phyloP scores from a whole-genome alignment of 2,113 vertebrate species.

The Sprattus sprattus region DNA sequence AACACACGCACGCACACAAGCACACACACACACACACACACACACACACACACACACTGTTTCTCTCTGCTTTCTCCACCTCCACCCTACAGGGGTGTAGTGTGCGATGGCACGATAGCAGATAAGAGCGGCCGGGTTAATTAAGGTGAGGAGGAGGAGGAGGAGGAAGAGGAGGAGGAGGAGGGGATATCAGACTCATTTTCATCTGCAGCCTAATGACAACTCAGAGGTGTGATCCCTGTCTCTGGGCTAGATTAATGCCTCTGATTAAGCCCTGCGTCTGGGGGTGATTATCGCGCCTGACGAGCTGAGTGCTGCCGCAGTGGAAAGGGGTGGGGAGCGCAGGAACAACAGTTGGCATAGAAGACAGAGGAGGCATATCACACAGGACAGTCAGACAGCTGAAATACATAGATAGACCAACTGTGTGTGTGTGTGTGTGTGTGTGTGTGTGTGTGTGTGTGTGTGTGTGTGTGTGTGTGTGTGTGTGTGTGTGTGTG shows the following conservation, averaged over 20 bases:
- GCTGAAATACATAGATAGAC: neutral
- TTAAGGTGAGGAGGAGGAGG: constrained; percentile 24
- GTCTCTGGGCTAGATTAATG: constrained; percentile 40
- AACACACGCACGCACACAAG: neutral
- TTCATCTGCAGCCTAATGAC: constrained; percentile 12
- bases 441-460: no score
- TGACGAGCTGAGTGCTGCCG: neutral
- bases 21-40: neutral
- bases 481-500: neutral
- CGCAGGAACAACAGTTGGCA: neutral
- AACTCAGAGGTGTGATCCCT: constrained; percentile 29
- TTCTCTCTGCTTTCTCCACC: neutral
- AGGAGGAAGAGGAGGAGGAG: no score
- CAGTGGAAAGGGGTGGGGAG: neutral
- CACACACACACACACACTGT: neutral
- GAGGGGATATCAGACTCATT: constrained; percentile 21
- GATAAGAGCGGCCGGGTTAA: constrained; percentile 27
- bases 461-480: no score
- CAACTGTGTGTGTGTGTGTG: no score
- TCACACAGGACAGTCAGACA: neutral
- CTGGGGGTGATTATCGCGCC: constrained; percentile 12
- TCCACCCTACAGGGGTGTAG: neutral
- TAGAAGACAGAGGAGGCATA: neutral
- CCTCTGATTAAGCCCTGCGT: constrained; percentile 33
- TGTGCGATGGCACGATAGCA: neutral